Conservation (phyloP, 2,888 invertebrate species). For the Ypsolopha scabrella region DNA sequence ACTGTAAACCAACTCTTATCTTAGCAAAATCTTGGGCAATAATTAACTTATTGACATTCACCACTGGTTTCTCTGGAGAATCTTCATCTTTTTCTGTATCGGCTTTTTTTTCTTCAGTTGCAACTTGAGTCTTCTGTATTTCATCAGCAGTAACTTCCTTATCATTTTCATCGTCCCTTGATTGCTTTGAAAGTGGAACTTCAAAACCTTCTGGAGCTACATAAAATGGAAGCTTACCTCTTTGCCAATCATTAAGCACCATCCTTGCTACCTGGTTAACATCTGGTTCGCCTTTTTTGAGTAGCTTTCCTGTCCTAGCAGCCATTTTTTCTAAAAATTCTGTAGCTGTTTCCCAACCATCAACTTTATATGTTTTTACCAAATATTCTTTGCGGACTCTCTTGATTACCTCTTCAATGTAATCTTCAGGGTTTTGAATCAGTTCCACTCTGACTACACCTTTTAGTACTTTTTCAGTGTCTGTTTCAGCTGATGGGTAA, state of each 20-base stretch:
- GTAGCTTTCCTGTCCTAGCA: conserved; percentile 85
- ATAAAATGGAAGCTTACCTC: conserved; percentile 97
- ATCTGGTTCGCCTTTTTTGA: conserved; percentile 98
- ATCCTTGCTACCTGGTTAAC: conserved; percentile 89
- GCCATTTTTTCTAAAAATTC: conserved; percentile 96
- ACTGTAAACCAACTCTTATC: conserved; percentile 80
- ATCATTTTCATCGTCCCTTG: conserved; percentile 22
- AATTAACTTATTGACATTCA: conserved; percentile 53
- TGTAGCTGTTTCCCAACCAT: conserved; percentile 81
- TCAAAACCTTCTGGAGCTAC: conserved; percentile 88
- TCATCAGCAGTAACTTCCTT: conserved; percentile 16
- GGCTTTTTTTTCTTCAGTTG: conserved; percentile 21
- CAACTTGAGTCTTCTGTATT: conserved; percentile 17
- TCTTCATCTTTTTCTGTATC: conserved; percentile 23
- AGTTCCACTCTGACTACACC: conserved; percentile 98
- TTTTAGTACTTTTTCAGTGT: conserved; percentile 94
- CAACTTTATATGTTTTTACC: conserved; percentile 88
- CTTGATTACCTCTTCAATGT: conserved; percentile 87
- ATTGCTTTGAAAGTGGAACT: conserved; percentile 69
- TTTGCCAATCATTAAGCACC: conserved; percentile 98
- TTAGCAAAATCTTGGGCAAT: conserved; percentile 86
- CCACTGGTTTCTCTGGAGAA: conserved; percentile 29
- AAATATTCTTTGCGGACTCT: conserved; percentile 92
- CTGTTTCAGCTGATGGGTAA: conserved; percentile 95
- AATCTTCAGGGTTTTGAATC: conserved; percentile 94